phyloP scores from a whole-genome alignment of 1,140 invertebrate genomes.

The Drosophila murphyi region DNA sequence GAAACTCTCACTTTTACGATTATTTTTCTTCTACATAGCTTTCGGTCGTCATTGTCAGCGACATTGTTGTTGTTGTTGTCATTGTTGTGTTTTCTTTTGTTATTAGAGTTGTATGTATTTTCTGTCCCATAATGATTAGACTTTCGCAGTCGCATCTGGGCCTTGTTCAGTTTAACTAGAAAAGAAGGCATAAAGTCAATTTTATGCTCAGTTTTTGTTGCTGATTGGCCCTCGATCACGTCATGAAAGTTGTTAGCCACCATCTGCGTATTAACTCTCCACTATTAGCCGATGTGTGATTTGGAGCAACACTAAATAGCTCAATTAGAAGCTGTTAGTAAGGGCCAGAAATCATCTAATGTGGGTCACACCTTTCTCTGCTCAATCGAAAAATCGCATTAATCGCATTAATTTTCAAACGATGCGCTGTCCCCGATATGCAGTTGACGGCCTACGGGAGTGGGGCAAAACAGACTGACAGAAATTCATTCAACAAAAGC shows the following conservation, averaged over 20 bases:
- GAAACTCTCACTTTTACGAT: constrained; percentile 82
- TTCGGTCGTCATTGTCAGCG: constrained; percentile 63
- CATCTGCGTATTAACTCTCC: background rate
- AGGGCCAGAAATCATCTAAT: constrained; percentile 57
- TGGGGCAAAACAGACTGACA: background rate
- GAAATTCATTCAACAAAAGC: constrained; percentile 63
- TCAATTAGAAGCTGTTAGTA: constrained; percentile 74
- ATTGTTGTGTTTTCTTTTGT: constrained; percentile 58
- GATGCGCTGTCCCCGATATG: constrained; percentile 60
- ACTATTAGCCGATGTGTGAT: constrained; percentile 49
- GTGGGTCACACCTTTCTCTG: constrained; percentile 75
- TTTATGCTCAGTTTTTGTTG: constrained; percentile 78
- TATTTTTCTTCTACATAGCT: constrained; percentile 78
- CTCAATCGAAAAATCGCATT: constrained; percentile 46
- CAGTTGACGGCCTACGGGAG: background rate
- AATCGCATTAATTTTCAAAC: constrained; percentile 54
- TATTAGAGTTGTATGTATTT: constrained; percentile 49
- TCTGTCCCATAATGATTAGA: constrained; percentile 78
- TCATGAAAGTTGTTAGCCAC: constrained; percentile 51
- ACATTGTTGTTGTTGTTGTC: constrained; percentile 46
- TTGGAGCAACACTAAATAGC: constrained; percentile 81
- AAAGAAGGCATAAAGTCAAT: constrained; percentile 78
- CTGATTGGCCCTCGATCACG: constrained; percentile 69
- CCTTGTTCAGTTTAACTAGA: constrained; percentile 46
- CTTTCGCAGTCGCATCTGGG: constrained; percentile 51